Evolutionary conservation across 2,113 vertebrate genomes (phyloP), one percentile per base, ranked within the genome.

Genomic region (Bubo scandiacus): DNA sequence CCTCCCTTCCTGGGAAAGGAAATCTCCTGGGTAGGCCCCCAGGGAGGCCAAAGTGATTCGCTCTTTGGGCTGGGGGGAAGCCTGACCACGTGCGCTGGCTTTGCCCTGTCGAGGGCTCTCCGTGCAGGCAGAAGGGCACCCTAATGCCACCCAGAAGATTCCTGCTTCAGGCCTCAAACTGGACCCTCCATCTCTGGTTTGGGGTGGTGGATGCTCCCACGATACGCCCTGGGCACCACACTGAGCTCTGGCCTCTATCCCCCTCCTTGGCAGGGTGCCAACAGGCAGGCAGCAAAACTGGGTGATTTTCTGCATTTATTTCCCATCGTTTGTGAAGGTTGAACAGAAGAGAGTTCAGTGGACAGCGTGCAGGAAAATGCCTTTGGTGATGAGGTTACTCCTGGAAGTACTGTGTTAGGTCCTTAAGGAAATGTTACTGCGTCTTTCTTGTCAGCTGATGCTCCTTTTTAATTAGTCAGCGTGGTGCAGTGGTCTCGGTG

Each of bases 141-240:
- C 26, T 71, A 14, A 29, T 36, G n/a, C 55, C 52, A 27, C 30
- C 16, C 54, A 42, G 68, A 86, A 86, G 45, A 66, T 67, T 90
- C 22, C 67, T 78, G 14, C 73, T 55, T 74, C 61, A 52, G 49
- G 61, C 36, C 55, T 89, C 66, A 52, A 34, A 65, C 62, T 6
- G 34, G 38, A 94, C 12, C 26, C 10, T 71, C 42, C 0, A 0
- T 47, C 47, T 74, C 59, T 1, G 0, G 0, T 15, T 23, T 15
- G 34, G 36, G 22, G 29, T 32, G 42, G 6, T 61, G 65, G 43
- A 49, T 87, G 30, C 42, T 63, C 25, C 43, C 4, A 1, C 9
- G 47, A 34, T 47, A 20, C 1, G 4, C 21, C 38, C n/a, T 65
- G 61, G 43, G 27, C 47, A 23, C 26, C 15, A 9, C 3, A 1